phyloP scores from a whole-genome alignment of 1,140 invertebrate species.

The Anagrus nilaparvatae region DNA sequence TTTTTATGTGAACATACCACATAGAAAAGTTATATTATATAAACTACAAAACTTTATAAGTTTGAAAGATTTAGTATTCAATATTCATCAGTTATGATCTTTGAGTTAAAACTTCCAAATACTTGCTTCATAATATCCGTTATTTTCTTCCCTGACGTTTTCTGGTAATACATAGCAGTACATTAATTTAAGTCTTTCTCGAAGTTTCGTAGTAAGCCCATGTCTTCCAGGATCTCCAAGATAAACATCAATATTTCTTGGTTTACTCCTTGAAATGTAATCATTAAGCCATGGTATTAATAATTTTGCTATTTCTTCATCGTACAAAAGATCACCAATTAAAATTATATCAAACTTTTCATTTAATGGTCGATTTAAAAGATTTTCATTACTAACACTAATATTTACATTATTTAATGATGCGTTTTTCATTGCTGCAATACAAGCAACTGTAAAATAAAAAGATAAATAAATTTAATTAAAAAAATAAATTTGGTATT shows the following conservation, averaged over 20 bases:
- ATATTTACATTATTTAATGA: conserved; percentile 37
- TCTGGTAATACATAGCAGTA: conserved; percentile 26
- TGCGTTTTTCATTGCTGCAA: conserved; percentile 41
- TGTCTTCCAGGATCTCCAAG: conserved; percentile 37
- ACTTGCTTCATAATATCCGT: conserved; percentile 24
- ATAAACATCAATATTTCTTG: conserved; percentile 30
- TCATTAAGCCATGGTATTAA: conserved; percentile 40
- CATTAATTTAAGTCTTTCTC: conserved; percentile 16
- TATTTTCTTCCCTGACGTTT: conserved; percentile 28
- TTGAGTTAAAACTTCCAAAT: conserved; percentile 26
- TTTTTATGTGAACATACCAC: too few relatives aligned
- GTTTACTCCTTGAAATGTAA: conserved; percentile 10
- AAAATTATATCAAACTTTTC: conserved; percentile 40
- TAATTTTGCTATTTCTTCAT: conserved; percentile 38
- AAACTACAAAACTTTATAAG: conserved; percentile 17
- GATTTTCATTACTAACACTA: conserved; percentile 31
- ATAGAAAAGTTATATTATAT: too few relatives aligned
- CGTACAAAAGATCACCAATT: conserved; percentile 48
- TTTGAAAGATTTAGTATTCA: conserved; percentile 10
- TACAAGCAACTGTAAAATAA: conserved; percentile 32
- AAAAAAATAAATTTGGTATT: too few relatives aligned
- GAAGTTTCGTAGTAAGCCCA: conserved; percentile 22
- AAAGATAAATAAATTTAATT: too few relatives aligned
- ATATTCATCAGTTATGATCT: too few relatives aligned
- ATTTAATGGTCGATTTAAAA: conserved; percentile 22